Evolutionary conservation across 1,140 invertebrate species (phyloP).

Genomic region (Trichonephila clavata): DNA sequence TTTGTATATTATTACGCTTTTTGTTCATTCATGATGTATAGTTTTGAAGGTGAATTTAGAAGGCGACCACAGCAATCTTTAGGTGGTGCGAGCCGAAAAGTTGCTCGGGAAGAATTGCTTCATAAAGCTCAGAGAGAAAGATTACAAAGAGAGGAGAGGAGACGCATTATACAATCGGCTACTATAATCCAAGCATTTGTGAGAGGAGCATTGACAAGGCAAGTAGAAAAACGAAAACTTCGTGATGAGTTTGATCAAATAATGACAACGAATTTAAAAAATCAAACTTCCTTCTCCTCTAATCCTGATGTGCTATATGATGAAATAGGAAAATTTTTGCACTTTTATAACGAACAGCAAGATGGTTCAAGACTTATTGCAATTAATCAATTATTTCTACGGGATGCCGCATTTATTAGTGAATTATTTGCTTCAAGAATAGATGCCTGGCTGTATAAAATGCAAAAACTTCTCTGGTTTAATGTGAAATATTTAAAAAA

Average conservation of each 20-base stretch:
- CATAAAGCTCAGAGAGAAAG: conserved; percentile 91
- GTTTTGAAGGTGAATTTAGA: conserved; percentile 95
- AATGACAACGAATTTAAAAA: conserved; percentile 32
- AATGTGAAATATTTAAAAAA: conserved; percentile 69
- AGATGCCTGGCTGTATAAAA: conserved; percentile 51
- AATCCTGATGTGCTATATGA: conserved; percentile 46
- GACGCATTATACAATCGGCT: conserved; percentile 70
- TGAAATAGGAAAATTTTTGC: conserved; percentile 56
- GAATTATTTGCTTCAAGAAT: conserved; percentile 8
- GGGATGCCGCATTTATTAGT: conserved; percentile 1
- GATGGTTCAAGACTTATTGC: conserved; percentile 19
- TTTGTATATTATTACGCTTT: background rate
- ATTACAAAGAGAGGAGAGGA: conserved; percentile 89
- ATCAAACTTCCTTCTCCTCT: conserved; percentile 15
- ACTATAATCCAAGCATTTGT: conserved; percentile 77
- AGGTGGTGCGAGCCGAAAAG: conserved; percentile 90
- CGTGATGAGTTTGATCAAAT: conserved; percentile 44
- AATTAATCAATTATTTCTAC: conserved; percentile 44
- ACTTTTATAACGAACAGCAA: conserved; percentile 64
- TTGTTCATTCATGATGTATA: conserved; percentile 82
- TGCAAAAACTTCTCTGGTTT: conserved; percentile 68
- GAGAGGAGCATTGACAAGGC: conserved; percentile 55
- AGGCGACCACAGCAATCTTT: conserved; percentile 93
- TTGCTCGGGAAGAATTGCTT: conserved; percentile 87
- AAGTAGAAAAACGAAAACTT: conserved; percentile 47